Evolutionary conservation across 2,888 invertebrate species (phyloP).

Genomic region (Acanthosepion esculentum): DNA sequence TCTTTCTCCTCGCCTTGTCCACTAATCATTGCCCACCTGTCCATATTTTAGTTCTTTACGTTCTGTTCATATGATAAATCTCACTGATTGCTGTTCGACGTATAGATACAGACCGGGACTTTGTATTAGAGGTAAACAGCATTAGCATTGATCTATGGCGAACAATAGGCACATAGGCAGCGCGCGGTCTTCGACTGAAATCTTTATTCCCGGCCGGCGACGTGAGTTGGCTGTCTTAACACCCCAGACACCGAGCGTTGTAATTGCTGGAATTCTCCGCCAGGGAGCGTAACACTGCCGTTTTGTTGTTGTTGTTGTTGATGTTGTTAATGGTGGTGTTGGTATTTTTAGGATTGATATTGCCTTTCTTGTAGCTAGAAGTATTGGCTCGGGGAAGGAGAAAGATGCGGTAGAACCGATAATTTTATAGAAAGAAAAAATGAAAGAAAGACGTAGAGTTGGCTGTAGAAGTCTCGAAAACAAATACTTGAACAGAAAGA

Average conservation of each 20-base stretch:
- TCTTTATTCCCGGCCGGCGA: neutral
- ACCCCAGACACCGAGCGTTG: conserved; percentile 2
- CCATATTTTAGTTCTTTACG: neutral
- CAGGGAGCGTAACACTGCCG: neutral
- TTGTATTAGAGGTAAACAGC: conserved; percentile 18
- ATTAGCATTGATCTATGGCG: conserved; percentile 33
- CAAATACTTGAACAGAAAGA: too few relatives aligned
- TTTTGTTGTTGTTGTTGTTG: neutral
- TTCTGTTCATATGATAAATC: neutral
- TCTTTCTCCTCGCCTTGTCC: neutral
- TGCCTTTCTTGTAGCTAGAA: neutral
- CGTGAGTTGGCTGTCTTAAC: conserved; percentile 23
- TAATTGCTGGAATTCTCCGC: neutral
- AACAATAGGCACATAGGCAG: neutral
- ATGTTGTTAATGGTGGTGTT: neutral
- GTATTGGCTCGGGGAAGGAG: too few relatives aligned
- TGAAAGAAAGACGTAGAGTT: too few relatives aligned
- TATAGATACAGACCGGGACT: conserved; percentile 9
- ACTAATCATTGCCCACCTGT: neutral
- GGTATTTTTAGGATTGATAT: neutral
- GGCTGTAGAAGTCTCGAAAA: too few relatives aligned
- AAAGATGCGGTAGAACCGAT: too few relatives aligned
- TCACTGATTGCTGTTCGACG: neutral
- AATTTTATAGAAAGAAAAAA: too few relatives aligned
- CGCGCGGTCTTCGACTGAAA: neutral